A percentile compares a stretch with the other conserved stretches of the same genome.
phyloP scores from a whole-genome alignment of 2,888 invertebrate species.

The Drosophila neonasuta region DNA sequence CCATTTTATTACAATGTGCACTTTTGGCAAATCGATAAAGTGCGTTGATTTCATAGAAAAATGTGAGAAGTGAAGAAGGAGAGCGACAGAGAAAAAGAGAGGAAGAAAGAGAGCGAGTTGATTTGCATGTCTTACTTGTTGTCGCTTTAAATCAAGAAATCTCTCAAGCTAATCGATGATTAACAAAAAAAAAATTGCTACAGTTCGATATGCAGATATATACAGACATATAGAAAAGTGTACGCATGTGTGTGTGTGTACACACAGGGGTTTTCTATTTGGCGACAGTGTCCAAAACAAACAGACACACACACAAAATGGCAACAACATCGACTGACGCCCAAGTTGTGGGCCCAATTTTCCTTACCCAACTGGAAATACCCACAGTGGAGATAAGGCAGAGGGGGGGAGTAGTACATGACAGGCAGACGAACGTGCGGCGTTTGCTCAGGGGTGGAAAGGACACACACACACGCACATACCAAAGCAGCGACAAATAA shows the following conservation, averaged over 20 bases:
- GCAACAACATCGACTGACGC: slow-evolving; percentile 45
- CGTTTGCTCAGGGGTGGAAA: slow-evolving; percentile 59
- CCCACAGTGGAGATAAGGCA: slow-evolving; percentile 17
- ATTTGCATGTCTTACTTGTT: slow-evolving; percentile 33
- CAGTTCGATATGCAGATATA: slow-evolving; percentile 21
- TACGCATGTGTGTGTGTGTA: slow-evolving; percentile 20
- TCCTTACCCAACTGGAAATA: slow-evolving; percentile 51
- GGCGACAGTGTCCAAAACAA: slow-evolving; percentile 71
- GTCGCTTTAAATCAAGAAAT: slow-evolving; percentile 50
- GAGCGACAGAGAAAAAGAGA: neutral
- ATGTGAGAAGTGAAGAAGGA: neutral
- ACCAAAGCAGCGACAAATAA: slow-evolving; percentile 65
- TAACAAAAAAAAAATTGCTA: slow-evolving; percentile 28
- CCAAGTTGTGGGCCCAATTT: slow-evolving; percentile 40
- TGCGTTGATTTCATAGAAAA: slow-evolving; percentile 45
- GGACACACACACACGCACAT: slow-evolving; percentile 36
- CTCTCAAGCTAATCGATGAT: slow-evolving; percentile 52
- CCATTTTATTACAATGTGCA: slow-evolving; percentile 55
- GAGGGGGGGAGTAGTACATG: slow-evolving; percentile 35
- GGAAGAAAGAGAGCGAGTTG: neutral
- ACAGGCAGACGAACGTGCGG: slow-evolving; percentile 57
- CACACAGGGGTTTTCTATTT: slow-evolving; percentile 59
- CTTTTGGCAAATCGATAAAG: slow-evolving; percentile 63
- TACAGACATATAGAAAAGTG: slow-evolving; percentile 4
- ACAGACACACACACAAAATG: slow-evolving; percentile 49